Base-by-base conservation (phyloP, 2,888 invertebrate genomes). In the Pristionchus entomophagus region DNA sequence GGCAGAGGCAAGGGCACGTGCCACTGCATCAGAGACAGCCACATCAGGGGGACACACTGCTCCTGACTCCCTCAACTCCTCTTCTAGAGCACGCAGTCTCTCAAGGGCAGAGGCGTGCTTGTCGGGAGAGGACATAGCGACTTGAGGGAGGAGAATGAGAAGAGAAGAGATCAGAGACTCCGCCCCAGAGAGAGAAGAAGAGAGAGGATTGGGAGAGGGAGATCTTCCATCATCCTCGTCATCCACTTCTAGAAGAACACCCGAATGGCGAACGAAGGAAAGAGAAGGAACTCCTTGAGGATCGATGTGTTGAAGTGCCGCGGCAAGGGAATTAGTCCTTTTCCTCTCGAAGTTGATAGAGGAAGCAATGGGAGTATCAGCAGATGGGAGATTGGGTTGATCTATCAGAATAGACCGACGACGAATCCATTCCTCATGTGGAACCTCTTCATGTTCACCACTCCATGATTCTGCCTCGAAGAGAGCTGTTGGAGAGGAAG, bases 21-120 rank as follows among this genome's bases (percentile, higher is more conserved):
- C 92, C n/a, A 93, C 91, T 12, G 91, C 89, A 82, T 92, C 90
- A 29, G 90, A 89, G 26, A 93, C 89, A n/a, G 88, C 89, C 38
- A 91, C 90, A 85, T 93, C 93, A 29, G 91, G 89, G 0, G 93
- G 93, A 53, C 92, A 89, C 29, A 90, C 90, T 3, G 91, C 90
- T 65, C 90, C 92, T 19, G 91, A 89, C 26, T 87, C 88, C 45
- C 89, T 87, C 56, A 93, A 86, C 86, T 93, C 93, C 45, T 90
- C 90, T 82, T 93, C 93, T 29, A 93, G 88, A 59, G 89, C 88
- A 56, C 88, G 88, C 29, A 93, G 90, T 5, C 93, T 90, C 53
- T 91, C 88, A n/a, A 93, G 88, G n/a, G 92, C 91, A 56, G 87
- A 88, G 35, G 86, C 80, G 69, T 90, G 89, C 69, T 89, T 88